Percentiles rank a stretch among this genome's conserved stretches.
phyloP scores from a whole-genome alignment of 2,888 invertebrate species.

The Netelia virgata region DNA sequence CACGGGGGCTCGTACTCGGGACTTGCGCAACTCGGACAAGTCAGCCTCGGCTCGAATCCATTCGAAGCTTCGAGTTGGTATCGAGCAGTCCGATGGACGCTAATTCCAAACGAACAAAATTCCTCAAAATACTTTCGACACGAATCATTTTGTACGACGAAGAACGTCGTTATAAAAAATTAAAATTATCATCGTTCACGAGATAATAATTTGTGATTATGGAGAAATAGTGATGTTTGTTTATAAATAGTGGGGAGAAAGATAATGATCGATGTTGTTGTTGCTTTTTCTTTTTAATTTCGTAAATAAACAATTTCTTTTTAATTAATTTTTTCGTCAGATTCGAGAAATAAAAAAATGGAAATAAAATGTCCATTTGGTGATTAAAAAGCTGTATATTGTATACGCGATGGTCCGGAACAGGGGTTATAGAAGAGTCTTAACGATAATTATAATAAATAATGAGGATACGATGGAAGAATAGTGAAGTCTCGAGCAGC shows the following conservation, averaged over 20 bases:
- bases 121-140: no score
- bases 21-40: conserved; percentile 66
- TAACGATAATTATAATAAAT: conserved; percentile 66
- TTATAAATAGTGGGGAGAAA: no score
- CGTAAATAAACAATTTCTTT: no score
- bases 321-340: conserved; percentile 4
- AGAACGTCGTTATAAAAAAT: no score
- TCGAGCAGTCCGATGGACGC: neutral
- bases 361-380: conserved; percentile 1
- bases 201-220: no score
- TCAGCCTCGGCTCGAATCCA: neutral
- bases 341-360: conserved; percentile 1
- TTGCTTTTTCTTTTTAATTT: no score
- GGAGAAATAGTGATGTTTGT: no score
- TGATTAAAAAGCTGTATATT: conserved; percentile 56
- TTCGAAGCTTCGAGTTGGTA: conserved; percentile 15
- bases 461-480: conserved; percentile 66
- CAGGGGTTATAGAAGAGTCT: conserved; percentile 65
- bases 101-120: neutral
- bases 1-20: conserved; percentile 57
- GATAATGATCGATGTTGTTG: no score
- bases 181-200: no score
- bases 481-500: conserved; percentile 77
- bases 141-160: no score
- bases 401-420: neutral